Evolutionary conservation across 2,888 invertebrate genomes (phyloP), one percentile per base, ranked within the genome.

Genomic region (Torymus aiolomorphi): DNA sequence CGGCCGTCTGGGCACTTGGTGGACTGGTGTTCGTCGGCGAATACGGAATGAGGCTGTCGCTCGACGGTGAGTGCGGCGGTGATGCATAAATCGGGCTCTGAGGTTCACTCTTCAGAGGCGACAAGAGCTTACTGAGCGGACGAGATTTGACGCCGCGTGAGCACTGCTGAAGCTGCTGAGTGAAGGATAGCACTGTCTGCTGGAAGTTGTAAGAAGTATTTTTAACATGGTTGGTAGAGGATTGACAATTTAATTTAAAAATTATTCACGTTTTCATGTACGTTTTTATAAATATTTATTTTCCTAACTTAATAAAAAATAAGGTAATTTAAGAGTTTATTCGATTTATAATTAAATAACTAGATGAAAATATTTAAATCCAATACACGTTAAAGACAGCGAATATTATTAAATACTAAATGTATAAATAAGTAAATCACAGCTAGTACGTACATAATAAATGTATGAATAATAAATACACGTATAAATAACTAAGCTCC

Each of bases 161-260:
- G 89, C 96, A 95, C 83, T 96, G 95, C 83, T 97, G 97, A 73
- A 98, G 92, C 92, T 97, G 97, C 90, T 97, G 97, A 2, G 97
- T 97, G 91, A 97, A 98, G 69, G 97, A 97, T 87, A 97, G 92
- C 14, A 95, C 95, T 82, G 94, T 92, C 90, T 88, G 83, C 73
- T 70, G 87, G 83, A 79, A 73, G 83, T 66, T 42, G 1, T 42
- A 8, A 42, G 42, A 82, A 83, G 75, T 80, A 74, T 63, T 75
- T 76, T 76, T 67, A 81, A 73, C 81, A 85, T 90, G 8, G 42
- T n/a, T 18, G 1, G 11, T 31, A 4, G 4, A 14, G 12, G 2
- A 54, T 54, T 76, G 24, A 4, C 42, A 51, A 20, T 51, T 11
- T 0, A 51, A 14, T n/a, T 42, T 16, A 5, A 57, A 51, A 18